Base-by-base conservation (phyloP, 2,888 invertebrate species). In the Neelides folsomi region DNA sequence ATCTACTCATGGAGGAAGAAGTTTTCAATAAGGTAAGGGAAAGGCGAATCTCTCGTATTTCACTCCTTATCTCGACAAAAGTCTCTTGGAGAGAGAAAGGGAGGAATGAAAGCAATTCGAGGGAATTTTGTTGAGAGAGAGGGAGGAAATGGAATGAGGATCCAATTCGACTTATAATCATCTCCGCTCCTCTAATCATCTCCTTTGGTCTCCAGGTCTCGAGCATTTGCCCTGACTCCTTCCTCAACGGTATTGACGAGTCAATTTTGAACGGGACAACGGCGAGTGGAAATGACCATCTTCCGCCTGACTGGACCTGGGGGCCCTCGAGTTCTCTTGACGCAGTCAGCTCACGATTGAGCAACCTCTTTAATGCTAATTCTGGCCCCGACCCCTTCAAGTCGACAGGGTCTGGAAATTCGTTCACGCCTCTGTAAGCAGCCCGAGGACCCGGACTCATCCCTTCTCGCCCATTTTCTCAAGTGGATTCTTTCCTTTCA, bases 1-100 rank as follows among this genome's bases (percentile, higher is more conserved):
- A 60, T 54, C 53, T 60, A 15, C 55, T 60, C 18, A 57, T 59
- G 57, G 60, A 60, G 35, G 57, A 60, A 49, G 60, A 60, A 51
- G 60, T 60, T 55, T 58, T 60, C 47, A 60, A 60, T 49, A 60
- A 60, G 55, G 60, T 58, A 52, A 49, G 20, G 34, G 18, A 36
- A 12, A 7, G 27, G 27, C 27, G 7, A 3, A 27, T 27, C 27
- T 27, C 27, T 27, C 27, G 13, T 39, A n/a, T 39, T 15, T 39
- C 39, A 13, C 39, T 39, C 39, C 15, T 15, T 39, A n/a, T 39
- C 39, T 39, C 9, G n/a, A 15, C 15, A 5, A 3, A 8, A 37
- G 37, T 46, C 19, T 46, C 19, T 16, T 35, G 18, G 6, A 34
- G 18, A 36, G 20, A 38, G 47, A 39, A 39, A 47, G 38, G 27